Evolutionary conservation across 1,140 invertebrate genomes (phyloP).

Genomic region (Drosophila kanapiae): DNA sequence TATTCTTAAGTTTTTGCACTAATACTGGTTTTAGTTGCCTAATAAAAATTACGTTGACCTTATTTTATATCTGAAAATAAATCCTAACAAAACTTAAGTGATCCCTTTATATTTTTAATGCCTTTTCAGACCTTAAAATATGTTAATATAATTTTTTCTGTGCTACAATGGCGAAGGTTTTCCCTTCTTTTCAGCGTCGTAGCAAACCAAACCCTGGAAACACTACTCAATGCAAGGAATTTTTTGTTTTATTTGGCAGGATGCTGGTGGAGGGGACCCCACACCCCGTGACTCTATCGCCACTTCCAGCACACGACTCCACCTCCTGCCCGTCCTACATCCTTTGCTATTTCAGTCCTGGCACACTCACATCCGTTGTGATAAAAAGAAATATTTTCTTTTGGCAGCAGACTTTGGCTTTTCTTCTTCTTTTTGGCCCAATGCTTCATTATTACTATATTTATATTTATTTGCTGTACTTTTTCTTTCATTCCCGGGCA

Average conservation of each 20-base stretch:
- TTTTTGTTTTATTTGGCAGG: conserved; percentile 62
- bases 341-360: conserved; percentile 74
- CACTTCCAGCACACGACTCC: conserved; percentile 13
- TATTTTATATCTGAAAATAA: not conserved
- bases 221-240: conserved; percentile 41
- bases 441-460: conserved; percentile 81
- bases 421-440: conserved; percentile 52
- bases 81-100: too few relatives aligned
- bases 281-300: conserved; percentile 24
- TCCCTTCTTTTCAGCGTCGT: conserved; percentile 4
- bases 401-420: conserved; percentile 73
- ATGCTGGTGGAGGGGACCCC: conserved; percentile 20
- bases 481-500: conserved; percentile 45
- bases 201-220: conserved; percentile 3
- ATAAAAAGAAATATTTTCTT: conserved; percentile 85
- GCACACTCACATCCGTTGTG: conserved; percentile 83
- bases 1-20: too few relatives aligned
- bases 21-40: not conserved
- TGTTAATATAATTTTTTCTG: not conserved
- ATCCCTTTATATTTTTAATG: not conserved
- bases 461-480: conserved; percentile 75
- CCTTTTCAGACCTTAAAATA: not conserved
- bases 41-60: accelerated
- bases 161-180: conserved; percentile 16
- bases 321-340: conserved; percentile 6